phyloP scores from a whole-genome alignment of 2,113 vertebrate species.

The Antechinus stuartii region DNA sequence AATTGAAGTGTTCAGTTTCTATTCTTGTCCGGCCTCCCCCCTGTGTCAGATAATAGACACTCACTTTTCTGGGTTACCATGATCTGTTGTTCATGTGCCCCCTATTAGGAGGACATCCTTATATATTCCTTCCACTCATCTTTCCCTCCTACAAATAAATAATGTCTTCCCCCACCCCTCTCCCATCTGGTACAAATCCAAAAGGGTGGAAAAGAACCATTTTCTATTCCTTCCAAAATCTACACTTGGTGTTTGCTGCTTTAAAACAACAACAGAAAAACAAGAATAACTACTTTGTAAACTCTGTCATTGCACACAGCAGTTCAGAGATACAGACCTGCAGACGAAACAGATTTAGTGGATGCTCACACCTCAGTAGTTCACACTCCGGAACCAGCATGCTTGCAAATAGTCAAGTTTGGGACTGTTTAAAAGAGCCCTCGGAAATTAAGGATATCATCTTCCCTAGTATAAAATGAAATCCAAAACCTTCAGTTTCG shows the following conservation, averaged over 20 bases:
- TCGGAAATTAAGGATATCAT: slow-evolving; percentile 42
- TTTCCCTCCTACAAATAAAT: slow-evolving; percentile 13
- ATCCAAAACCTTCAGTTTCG: slow-evolving; percentile 66
- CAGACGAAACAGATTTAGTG: background rate
- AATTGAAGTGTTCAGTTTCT: slow-evolving; percentile 31
- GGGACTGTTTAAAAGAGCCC: slow-evolving; percentile 42
- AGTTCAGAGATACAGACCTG: slow-evolving; percentile 14
- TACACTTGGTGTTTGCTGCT: slow-evolving; percentile 13
- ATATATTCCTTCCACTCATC: background rate
- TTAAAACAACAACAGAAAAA: slow-evolving; percentile 21
- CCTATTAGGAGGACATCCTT: background rate
- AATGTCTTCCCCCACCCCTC: background rate
- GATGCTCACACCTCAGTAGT: background rate
- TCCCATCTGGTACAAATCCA: slow-evolving; percentile 1
- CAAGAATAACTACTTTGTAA: background rate
- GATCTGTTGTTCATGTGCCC: slow-evolving; percentile 21
- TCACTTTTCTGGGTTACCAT: background rate
- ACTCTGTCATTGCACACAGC: background rate
- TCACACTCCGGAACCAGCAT: slow-evolving; percentile 44
- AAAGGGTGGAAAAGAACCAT: slow-evolving; percentile 5
- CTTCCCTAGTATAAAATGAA: slow-evolving; percentile 70
- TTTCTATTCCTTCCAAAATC: background rate
- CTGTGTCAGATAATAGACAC: slow-evolving; percentile 22
- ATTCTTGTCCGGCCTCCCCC: slow-evolving; percentile 56
- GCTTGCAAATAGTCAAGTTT: slow-evolving; percentile 38